Evolutionary conservation across 1,140 invertebrate genomes (phyloP).

Genomic region (Papilio aristodemus): DNA sequence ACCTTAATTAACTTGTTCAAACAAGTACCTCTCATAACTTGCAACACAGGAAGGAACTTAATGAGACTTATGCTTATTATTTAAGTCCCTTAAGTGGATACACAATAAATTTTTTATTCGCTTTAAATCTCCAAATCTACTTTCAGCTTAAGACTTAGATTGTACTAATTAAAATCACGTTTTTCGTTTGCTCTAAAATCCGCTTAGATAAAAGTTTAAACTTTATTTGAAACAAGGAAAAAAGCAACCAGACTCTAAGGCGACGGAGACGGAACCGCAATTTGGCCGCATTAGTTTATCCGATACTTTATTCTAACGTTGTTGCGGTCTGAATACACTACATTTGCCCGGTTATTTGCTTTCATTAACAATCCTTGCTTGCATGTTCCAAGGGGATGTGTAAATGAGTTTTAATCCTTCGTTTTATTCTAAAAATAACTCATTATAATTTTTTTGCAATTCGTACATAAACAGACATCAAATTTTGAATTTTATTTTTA

Average conservation of each 20-base stretch:
- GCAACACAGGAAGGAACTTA: no score
- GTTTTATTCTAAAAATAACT: neutral
- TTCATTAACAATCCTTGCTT: conserved; percentile 5
- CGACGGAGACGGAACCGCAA: neutral
- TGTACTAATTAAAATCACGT: neutral
- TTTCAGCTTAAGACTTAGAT: neutral
- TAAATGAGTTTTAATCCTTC: neutral
- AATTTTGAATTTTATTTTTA: no score
- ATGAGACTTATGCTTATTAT: no score
- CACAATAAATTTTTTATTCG: neutral
- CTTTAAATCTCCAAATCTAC: neutral
- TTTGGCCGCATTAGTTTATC: conserved; percentile 3
- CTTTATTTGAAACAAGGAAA: neutral
- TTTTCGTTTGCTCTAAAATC: neutral
- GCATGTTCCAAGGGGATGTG: neutral
- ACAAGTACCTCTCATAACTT: no score
- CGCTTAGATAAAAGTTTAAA: conserved; percentile 15
- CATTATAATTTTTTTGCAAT: no score
- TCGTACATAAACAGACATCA: no score
- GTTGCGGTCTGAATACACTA: conserved; percentile 1
- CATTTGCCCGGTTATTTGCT: neutral
- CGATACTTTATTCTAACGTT: conserved; percentile 5
- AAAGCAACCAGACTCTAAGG: neutral
- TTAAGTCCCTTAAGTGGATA: no score
- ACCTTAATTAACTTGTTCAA: no score